phyloP scores from a whole-genome alignment of 2,113 vertebrate genomes.

The Plestiodon gilberti region DNA sequence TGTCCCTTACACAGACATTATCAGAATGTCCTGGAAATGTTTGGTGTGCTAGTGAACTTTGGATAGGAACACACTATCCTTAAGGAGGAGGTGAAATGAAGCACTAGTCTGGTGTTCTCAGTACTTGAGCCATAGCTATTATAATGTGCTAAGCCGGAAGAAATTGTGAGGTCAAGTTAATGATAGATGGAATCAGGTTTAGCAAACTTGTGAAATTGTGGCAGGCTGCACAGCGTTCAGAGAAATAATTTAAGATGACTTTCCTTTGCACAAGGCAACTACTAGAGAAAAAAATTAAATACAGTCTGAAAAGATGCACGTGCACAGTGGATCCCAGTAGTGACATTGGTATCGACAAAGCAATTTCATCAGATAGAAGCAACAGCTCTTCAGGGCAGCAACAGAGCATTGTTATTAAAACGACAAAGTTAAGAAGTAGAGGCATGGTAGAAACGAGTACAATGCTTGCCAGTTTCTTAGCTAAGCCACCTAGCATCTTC shows the following conservation, averaged over 20 bases:
- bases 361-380: neutral
- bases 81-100: accelerated
- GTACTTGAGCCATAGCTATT: neutral
- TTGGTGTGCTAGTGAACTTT: neutral
- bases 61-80: neutral
- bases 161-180: neutral
- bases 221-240: neutral
- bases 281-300: neutral
- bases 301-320: neutral
- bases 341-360: neutral
- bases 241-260: neutral
- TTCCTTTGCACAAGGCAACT: neutral
- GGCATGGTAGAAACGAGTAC: too few relatives aligned
- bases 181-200: neutral
- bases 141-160: neutral
- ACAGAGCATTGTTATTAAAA: neutral
- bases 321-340: neutral
- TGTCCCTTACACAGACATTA: neutral
- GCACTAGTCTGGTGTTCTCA: neutral
- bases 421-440: neutral
- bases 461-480: too few relatives aligned
- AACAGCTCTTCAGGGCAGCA: neutral
- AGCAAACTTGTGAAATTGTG: neutral
- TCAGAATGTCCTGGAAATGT: neutral
- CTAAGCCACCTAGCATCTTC: too few relatives aligned